These are phyloP conservation scores for Microctenopoma lineatum DNA, from an alignment of 2,797 vertebrate species.

Conservation along the genomic window DNA sequence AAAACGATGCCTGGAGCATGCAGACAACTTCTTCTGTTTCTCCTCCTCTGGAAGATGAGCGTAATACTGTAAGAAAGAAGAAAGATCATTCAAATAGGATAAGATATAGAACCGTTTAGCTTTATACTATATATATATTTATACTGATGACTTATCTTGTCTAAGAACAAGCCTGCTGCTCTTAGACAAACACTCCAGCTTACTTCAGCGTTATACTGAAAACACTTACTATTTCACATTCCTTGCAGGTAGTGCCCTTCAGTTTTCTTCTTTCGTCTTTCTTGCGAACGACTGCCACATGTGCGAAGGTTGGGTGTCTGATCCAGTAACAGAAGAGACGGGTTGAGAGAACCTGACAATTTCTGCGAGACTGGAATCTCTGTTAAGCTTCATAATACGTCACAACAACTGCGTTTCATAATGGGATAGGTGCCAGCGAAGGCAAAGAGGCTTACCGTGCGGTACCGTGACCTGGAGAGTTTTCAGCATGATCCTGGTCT, in stretches of 20 bases:
- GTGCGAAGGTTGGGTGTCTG: conserved; percentile 85
- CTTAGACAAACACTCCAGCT: too few species aligned
- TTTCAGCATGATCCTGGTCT: conserved; percentile 78
- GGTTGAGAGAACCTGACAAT: background rate
- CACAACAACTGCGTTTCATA: background rate
- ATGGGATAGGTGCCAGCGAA: background rate
- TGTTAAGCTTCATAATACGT: background rate
- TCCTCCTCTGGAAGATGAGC: conserved; percentile 91
- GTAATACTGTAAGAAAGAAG: conserved; percentile 88
- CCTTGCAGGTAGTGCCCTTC: conserved; percentile 93
- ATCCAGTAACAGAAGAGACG: conserved; percentile 12
- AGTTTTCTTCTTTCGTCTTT: conserved; percentile 95
- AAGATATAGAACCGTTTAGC: rapidly evolving
- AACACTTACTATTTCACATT: conserved; percentile 90
- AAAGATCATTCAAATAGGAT: background rate
- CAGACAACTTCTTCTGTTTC: conserved; percentile 88
- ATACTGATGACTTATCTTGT: too few species aligned
- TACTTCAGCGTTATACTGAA: rapidly evolving
- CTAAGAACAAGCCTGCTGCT: too few species aligned
- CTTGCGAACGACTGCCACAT: conserved; percentile 92
- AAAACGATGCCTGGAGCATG: conserved; percentile 94
- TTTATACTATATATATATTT: background rate
- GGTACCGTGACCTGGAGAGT: conserved; percentile 78
- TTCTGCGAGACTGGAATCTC: background rate
- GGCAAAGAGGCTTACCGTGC: conserved; percentile 74